phyloP scores from a whole-genome alignment of 2,113 vertebrate species.

The Cervus canadensis region DNA sequence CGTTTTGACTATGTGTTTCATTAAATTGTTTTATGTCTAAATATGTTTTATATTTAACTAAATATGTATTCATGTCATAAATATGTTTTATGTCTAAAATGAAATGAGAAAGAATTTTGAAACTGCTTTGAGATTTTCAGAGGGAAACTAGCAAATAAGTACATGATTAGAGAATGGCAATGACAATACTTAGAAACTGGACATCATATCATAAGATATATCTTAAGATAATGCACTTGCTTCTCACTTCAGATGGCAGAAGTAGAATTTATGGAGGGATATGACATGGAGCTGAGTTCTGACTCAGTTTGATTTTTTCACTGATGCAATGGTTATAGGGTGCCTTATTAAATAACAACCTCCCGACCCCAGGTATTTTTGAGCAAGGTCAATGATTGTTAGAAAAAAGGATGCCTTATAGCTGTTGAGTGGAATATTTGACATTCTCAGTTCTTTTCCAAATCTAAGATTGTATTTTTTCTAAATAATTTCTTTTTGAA shows the following conservation, averaged over 20 bases:
- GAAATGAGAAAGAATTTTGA: background rate
- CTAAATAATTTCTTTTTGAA: background rate
- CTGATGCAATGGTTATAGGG: background rate
- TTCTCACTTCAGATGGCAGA: background rate
- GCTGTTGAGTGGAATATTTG: background rate
- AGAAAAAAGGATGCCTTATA: background rate
- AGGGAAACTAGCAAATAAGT: background rate
- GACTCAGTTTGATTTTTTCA: background rate
- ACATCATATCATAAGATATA: background rate
- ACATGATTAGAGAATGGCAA: background rate
- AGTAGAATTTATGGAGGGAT: background rate
- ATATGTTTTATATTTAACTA: background rate
- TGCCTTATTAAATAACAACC: background rate
- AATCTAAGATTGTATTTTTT: background rate
- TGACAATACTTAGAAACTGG: background rate
- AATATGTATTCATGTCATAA: no score
- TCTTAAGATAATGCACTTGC: background rate
- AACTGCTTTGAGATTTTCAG: background rate
- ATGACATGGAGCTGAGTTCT: background rate
- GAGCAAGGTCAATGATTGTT: background rate
- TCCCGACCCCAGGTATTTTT: background rate
- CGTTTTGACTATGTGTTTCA: background rate
- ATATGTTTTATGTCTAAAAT: background rate
- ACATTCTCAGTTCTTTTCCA: background rate
- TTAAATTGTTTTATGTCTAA: background rate